Base-by-base conservation (phyloP, 2,888 invertebrate genomes). In the Drosophila algonquin region DNA sequence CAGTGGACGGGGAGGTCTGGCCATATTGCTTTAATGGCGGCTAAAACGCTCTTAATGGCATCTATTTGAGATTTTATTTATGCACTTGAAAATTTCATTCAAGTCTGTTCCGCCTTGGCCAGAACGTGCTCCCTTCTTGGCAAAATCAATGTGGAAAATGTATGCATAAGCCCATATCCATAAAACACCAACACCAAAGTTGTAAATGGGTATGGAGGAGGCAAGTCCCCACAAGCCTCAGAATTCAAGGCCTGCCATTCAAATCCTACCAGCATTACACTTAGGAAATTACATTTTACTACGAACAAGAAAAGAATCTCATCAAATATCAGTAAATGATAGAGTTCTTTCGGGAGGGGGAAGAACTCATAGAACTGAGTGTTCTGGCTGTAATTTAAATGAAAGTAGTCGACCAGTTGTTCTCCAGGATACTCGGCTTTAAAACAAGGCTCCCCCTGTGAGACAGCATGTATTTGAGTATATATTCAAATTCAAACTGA, bases 61-160 rank as follows among this genome's bases (percentile, higher is more conserved):
- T 81, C 85, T 81, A 87, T 85, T 87, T 81, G 77, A 84, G 79
- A 87, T 77, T 81, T 87, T 80, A 85, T 85, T 85, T 87, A 87
- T 87, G 72, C 84, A 87, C 87, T 85, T 80, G 76, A 84, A 87
- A 81, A 79, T 79, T 79, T 74, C 84, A 87, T 80, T 81, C 68
- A 67, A 74, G 70, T 51, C 44, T 45, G 16, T 45, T 27, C 32
- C 48, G 24, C 14, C 27, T 0, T 7, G n/a, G 40, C n/a, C 40
- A 40, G 6, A 5, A 6, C 35, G 14, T 14, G 14, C 14, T 14
- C 2, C 21, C 32, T 16, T n/a, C 44, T 8, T 8, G 12, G 30
- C 10, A 12, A 32, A 50, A 45, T 67, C 27, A 51, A 55, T 24
- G 65, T 10, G 1, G 27, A 21, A 64, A 64, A 46, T 54, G 44